A percentile compares a stretch with the other conserved stretches of the same genome.
Conservation (phyloP, 1,140 invertebrate genomes). For the Physella acuta region DNA sequence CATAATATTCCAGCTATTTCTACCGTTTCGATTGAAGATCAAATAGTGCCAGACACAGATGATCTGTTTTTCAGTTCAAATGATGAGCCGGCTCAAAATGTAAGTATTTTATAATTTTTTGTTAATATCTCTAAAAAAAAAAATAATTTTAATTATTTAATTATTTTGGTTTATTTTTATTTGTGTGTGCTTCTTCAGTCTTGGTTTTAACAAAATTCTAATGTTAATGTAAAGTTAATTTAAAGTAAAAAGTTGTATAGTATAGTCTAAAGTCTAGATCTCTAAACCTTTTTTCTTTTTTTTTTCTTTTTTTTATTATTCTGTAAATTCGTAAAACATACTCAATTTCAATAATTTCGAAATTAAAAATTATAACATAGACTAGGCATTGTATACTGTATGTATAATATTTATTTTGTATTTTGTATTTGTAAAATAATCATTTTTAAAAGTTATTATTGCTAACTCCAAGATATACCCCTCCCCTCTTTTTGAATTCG, state of each 20-base stretch:
- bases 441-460: no score
- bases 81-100: constrained; percentile 3
- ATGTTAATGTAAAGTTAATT: not conserved
- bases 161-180: not conserved
- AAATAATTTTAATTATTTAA: not conserved
- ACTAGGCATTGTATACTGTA: no score
- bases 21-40: not conserved
- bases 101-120: constrained; percentile 5
- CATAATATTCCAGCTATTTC: not conserved
- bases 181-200: not conserved
- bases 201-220: not conserved
- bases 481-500: no score
- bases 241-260: not conserved
- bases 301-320: no score
- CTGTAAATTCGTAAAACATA: no score
- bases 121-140: no score
- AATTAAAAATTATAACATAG: no score
- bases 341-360: no score
- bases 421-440: no score
- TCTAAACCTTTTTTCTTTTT: no score
- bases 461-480: no score
- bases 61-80: constrained; percentile 7
- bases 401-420: no score
- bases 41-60: constrained; percentile 20
- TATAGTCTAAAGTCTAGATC: not conserved